Evolutionary conservation across 1,140 invertebrate species (phyloP), one percentile per base, ranked within the genome.

Genomic region (Cydia splendana): DNA sequence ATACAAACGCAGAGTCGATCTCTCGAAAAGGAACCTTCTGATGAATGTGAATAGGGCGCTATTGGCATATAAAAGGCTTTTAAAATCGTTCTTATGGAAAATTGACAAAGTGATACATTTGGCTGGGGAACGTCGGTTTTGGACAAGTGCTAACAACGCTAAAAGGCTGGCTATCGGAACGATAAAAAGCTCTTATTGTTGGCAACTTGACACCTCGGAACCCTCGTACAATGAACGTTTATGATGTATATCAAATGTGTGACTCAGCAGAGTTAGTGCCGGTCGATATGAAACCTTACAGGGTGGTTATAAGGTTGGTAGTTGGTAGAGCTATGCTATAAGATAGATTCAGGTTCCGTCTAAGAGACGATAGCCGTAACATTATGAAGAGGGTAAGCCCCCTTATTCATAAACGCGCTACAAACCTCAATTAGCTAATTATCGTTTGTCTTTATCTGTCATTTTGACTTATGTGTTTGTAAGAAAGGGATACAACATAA

Each of bases 131-230:
- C 15, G 53, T 57, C 73, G 74, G 30, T 57, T 57, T 57, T 15
- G 53, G 53, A 57, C 53, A 34, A 53, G 69, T 67, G 65, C 48
- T 62, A 78, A 78, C 62, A 75, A n/a, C 71, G 71, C 69, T 77
- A 77, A 77, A 74, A 65, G 51, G 42, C 42, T 73, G 51, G 42
- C 53, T 73, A 51, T 74, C 62, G 30, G 13, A 69, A 48, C 75
- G 75, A 74, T 76, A 75, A 76, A 76, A 62, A 76, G 38, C 42
- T 53, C 65, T 79, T 77, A 77, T 77, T 77, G 75, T 76, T 18
- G 53, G 15, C 69, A 24, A 57, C 24, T 77, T 79, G 74, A 76
- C 78, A 75, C 78, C 73, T 79, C 24, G 20, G n/a, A n/a, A n/a
- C 65, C 67, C 62, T 42, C 24, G 45, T 75, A 79, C 42, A 79